Conservation (phyloP, 2,113 vertebrate species). For the Chrysemys picta region DNA sequence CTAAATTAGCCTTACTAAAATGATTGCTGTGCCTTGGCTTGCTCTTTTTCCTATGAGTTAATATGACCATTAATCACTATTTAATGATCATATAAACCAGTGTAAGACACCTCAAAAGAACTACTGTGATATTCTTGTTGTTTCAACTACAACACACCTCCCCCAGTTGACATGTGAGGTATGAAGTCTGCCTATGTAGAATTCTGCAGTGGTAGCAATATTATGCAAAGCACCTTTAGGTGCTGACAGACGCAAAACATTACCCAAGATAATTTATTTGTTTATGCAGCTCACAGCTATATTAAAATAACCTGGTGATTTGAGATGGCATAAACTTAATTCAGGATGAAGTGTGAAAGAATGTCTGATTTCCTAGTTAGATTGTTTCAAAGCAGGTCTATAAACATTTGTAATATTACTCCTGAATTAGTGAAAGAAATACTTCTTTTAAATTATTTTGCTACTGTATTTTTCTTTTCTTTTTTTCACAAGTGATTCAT, state of each 20-base stretch:
- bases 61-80: constrained; percentile 21
- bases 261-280: constrained; percentile 57
- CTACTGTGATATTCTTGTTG: constrained; percentile 35
- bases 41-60: neutral
- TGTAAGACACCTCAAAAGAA: constrained; percentile 40
- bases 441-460: constrained; percentile 31
- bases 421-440: constrained; percentile 42
- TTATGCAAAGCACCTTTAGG: constrained; percentile 1
- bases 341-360: constrained; percentile 40
- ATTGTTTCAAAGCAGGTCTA: constrained; percentile 5
- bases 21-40: neutral
- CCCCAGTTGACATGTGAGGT: neutral
- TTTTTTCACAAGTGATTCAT: constrained; percentile 21
- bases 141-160: constrained; percentile 1
- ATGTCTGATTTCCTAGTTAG: constrained; percentile 20
- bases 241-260: constrained; percentile 55
- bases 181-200: constrained; percentile 42
- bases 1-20: constrained; percentile 15
- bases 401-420: neutral
- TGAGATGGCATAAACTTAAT: constrained; percentile 57
- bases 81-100: constrained; percentile 46
- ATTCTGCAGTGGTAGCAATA: constrained; percentile 43
- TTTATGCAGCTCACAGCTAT: constrained; percentile 37
- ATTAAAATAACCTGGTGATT: constrained; percentile 43
- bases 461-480: neutral